Evolutionary conservation across 2,113 vertebrate species (phyloP).

Genomic region (Hemicordylus capensis): DNA sequence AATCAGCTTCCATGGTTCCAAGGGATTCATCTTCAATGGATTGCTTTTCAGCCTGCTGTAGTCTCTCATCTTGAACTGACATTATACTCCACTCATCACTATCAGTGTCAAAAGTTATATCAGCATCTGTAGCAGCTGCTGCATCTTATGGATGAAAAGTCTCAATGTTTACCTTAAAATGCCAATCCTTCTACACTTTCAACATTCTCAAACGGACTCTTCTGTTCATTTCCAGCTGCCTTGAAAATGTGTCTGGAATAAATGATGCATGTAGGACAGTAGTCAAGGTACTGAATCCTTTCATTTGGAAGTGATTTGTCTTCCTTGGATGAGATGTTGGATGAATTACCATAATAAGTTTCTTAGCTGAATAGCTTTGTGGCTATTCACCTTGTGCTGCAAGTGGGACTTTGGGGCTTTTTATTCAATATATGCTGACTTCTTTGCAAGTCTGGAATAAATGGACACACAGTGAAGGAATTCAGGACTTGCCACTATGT

Average conservation of each 20-base stretch:
- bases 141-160: conserved; percentile 51
- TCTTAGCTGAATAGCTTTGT: neutral
- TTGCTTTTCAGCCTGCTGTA: conserved; percentile 26
- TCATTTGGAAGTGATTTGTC: neutral
- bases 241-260: conserved; percentile 53
- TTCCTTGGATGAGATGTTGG: neutral
- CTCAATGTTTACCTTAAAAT: conserved; percentile 66
- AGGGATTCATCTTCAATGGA: conserved; percentile 4
- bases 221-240: conserved; percentile 43
- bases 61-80: conserved; percentile 34
- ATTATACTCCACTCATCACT: conserved; percentile 10
- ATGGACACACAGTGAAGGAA: neutral
- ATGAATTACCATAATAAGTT: neutral
- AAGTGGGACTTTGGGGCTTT: neutral
- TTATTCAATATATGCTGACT: neutral
- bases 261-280: conserved; percentile 51
- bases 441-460: neutral
- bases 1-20: neutral
- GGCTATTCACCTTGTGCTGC: neutral
- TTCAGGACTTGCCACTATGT: neutral
- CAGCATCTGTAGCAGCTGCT: conserved; percentile 43
- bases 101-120: conserved; percentile 44
- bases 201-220: conserved; percentile 36
- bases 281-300: neutral
- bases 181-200: conserved; percentile 49